phyloP scores from a whole-genome alignment of 2,797 vertebrate genomes.

The Staurois parvus region DNA sequence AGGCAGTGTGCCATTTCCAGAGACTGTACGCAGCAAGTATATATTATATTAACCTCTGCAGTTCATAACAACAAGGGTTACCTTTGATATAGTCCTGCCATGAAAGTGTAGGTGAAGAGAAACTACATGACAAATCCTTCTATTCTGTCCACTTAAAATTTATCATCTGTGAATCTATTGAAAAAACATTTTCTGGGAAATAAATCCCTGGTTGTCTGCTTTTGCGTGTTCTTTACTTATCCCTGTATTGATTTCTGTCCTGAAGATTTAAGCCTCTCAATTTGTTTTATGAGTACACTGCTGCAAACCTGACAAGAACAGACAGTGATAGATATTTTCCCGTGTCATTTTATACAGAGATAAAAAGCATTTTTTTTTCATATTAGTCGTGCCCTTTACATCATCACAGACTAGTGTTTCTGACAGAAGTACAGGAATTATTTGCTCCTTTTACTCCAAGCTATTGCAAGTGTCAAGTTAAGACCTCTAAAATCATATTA shows the following conservation, averaged over 20 bases:
- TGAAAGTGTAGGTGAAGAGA: conserved; percentile 31
- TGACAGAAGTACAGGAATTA: conserved; percentile 59
- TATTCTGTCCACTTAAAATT: conserved; percentile 67
- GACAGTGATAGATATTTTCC: conserved; percentile 69
- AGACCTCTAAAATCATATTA: conserved; percentile 45
- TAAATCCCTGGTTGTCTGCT: conserved; percentile 73
- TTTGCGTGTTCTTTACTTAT: conserved; percentile 73
- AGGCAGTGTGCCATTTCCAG: background rate
- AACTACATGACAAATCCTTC: conserved; percentile 67
- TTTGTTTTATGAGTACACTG: conserved; percentile 75
- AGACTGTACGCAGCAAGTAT: background rate
- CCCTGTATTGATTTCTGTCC: conserved; percentile 73
- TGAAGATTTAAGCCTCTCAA: conserved; percentile 73
- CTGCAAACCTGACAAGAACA: conserved; percentile 67
- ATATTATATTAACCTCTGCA: conserved; percentile 38
- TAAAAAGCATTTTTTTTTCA: conserved; percentile 69
- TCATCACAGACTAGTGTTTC: conserved; percentile 64
- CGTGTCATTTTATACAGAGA: conserved; percentile 68
- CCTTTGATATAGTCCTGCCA: conserved; percentile 39
- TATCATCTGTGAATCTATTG: conserved; percentile 74
- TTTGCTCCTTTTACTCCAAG: conserved; percentile 50
- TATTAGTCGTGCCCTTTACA: conserved; percentile 68
- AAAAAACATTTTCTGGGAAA: conserved; percentile 75
- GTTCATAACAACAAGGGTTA: conserved; percentile 12
- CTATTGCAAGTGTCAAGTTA: conserved; percentile 55